phyloP scores from a whole-genome alignment of 2,888 invertebrate species.

The Agrotis ipsilon region DNA sequence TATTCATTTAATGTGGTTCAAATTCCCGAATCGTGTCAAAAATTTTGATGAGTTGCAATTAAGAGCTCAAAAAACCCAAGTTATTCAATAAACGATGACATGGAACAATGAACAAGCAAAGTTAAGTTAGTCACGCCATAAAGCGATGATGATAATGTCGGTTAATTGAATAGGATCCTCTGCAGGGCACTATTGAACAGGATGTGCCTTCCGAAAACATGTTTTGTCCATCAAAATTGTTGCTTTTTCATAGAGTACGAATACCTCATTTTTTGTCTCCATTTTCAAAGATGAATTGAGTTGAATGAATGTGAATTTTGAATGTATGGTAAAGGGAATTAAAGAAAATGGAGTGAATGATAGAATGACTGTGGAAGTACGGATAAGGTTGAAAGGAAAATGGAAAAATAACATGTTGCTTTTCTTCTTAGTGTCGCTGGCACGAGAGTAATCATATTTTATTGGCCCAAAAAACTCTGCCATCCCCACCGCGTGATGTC shows the following conservation, averaged over 20 bases:
- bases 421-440: too few relatives aligned
- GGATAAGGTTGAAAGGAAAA: too few relatives aligned
- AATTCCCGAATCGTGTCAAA: not conserved
- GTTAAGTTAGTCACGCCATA: conserved; percentile 3
- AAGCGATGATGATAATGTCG: not conserved
- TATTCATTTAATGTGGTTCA: not conserved
- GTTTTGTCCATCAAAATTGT: conserved; percentile 9
- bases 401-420: too few relatives aligned
- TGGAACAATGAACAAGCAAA: not conserved
- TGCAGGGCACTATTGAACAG: conserved; percentile 21
- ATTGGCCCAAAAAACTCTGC: too few relatives aligned
- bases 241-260: not conserved
- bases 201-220: conserved; percentile 15
- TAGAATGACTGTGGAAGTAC: too few relatives aligned
- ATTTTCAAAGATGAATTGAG: not conserved
- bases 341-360: too few relatives aligned
- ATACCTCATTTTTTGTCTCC: not conserved
- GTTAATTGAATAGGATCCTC: not conserved
- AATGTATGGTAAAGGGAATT: too few relatives aligned
- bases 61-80: not conserved
- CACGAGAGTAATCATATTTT: too few relatives aligned
- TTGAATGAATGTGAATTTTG: too few relatives aligned
- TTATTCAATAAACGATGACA: not conserved
- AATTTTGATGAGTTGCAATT: not conserved
- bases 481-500: too few relatives aligned